These are phyloP conservation scores for Ferrisia virgata DNA, from an alignment of 2,888 invertebrate genomes.

Conservation along the genomic window DNA sequence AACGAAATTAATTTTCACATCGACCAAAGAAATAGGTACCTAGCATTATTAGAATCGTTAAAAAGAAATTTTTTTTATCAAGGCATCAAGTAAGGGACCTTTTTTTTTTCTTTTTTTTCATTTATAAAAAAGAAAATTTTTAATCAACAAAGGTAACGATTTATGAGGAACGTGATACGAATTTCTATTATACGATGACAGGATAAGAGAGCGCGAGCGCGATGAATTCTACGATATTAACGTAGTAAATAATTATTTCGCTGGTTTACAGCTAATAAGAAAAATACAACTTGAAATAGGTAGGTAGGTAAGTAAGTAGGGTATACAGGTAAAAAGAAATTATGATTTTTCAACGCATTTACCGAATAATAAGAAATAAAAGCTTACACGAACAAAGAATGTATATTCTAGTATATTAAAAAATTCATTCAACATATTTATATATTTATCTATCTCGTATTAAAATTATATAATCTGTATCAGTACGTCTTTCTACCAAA, in stretches of 20 bases:
- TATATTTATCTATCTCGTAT: too few species aligned
- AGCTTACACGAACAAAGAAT: too few species aligned
- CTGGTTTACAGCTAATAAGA: background rate
- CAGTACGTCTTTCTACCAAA: too few species aligned
- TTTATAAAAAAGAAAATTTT: background rate
- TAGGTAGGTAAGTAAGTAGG: too few species aligned
- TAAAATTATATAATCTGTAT: too few species aligned
- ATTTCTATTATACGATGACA: background rate
- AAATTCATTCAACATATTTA: too few species aligned
- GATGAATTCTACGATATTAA: background rate
- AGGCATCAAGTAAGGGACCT: background rate
- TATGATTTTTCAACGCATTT: too few species aligned
- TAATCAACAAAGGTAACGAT: conserved; percentile 28
- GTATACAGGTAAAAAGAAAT: too few species aligned
- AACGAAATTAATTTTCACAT: background rate
- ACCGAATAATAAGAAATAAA: too few species aligned
- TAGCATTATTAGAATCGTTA: background rate
- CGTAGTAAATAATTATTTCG: background rate
- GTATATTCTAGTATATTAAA: too few species aligned
- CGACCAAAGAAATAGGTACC: background rate
- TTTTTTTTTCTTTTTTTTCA: background rate
- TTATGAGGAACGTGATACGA: conserved; percentile 15
- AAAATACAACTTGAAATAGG: too few species aligned
- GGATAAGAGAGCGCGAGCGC: background rate
- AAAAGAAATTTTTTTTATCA: background rate